These are phyloP conservation scores for Trachemys scripta DNA, from an alignment of 2,113 vertebrate genomes.

Conservation along the genomic window DNA sequence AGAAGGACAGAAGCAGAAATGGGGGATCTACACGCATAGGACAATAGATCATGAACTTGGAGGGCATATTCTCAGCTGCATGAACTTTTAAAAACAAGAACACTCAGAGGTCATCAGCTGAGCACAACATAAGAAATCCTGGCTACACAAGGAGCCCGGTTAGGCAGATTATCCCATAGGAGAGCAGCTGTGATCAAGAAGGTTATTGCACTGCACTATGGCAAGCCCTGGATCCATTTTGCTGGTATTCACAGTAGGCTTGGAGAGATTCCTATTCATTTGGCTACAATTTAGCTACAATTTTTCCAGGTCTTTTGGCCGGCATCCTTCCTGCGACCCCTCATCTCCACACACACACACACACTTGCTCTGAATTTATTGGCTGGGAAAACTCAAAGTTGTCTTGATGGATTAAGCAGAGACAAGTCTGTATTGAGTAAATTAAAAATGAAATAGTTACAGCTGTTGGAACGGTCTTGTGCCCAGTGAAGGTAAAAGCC, in stretches of 20 bases:
- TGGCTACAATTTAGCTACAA: slow-evolving; percentile 73
- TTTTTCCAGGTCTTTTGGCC: slow-evolving; percentile 72
- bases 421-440: slow-evolving; percentile 52
- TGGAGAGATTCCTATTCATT: slow-evolving; percentile 57
- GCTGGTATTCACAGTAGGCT: slow-evolving; percentile 42
- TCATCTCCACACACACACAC: background rate
- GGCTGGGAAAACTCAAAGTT: slow-evolving; percentile 68
- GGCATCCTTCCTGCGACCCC: background rate
- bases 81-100: background rate
- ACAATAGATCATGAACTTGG: background rate
- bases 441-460: slow-evolving; percentile 76
- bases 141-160: background rate
- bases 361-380: slow-evolving; percentile 65
- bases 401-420: slow-evolving; percentile 83
- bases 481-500: slow-evolving; percentile 20
- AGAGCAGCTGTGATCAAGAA: background rate
- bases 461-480: slow-evolving; percentile 63
- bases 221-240: slow-evolving; percentile 28
- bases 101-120: background rate
- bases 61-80: background rate
- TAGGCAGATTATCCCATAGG: background rate
- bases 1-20: background rate
- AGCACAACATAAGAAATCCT: background rate
- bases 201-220: background rate
- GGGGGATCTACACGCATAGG: background rate